Base-by-base conservation (phyloP, 2,888 invertebrate species). In the Apamea epomidion region DNA sequence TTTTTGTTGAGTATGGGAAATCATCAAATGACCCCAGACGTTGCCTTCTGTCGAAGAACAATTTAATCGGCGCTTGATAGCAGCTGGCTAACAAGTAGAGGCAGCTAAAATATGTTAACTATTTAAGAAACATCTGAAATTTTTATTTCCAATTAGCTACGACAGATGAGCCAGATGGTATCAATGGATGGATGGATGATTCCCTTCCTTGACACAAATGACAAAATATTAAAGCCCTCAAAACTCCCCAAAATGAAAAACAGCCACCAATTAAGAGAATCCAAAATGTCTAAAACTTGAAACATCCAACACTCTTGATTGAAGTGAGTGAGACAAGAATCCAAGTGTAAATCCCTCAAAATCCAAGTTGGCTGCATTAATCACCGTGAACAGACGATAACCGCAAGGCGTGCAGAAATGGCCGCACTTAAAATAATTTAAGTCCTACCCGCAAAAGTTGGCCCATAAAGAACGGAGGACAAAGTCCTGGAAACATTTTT, bases 381-480 rank as follows among this genome's bases (percentile, higher is more conserved):
- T 96, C 95, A 94, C 92, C 76, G 87, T 76, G 89, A 92, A 89
- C 83, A 91, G 95, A 94, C 94, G 94, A 95, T 96, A 95, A 95
- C 95, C 95, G 92, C 96, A 95, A 95, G 95, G 92, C 94, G 94
- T 92, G 93, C 93, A 91, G 92, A 93, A 95, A 93, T 93, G 93
- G 94, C 90, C 91, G 94, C 93, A 95, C 94, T 95, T 95, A 95
- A 95, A 96, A 96, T 96, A 95, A 96, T 96, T 95, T 94, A 95
- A 95, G 93, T 93, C 92, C 89, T 90, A 91, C 91, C 93, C 92
- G 88, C 92, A 93, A 86, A 95, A 96, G 93, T 96, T 95, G 91
- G 91, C 91, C 93, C 93, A 94, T 96, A 96, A 96, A 96, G 94
- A 92, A 95, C 93, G 80, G 91, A 93, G 93, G 95, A 95, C 95